Percentiles rank a stretch among this genome's conserved stretches.
Evolutionary conservation across 2,797 vertebrate genomes (phyloP).

Genomic region (Phoxinus dragarum): DNA sequence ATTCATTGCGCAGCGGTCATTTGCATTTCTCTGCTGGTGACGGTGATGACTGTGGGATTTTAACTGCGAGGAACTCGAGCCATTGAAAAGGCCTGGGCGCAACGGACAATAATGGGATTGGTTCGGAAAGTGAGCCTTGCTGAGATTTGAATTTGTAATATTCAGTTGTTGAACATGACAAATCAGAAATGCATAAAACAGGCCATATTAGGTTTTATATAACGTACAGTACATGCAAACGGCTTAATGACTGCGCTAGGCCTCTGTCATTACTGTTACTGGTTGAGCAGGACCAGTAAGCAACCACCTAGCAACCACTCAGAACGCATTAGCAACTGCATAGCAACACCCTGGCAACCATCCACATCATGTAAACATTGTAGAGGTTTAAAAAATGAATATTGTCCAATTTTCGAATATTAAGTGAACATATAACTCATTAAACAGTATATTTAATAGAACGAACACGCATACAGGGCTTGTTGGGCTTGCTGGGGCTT

Average conservation of each 20-base stretch:
- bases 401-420: background rate
- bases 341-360: background rate
- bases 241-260: background rate
- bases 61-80: conserved; percentile 52
- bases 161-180: conserved; percentile 8
- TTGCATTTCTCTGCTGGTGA: conserved; percentile 63
- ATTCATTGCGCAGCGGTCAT: conserved; percentile 62
- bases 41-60: conserved; percentile 62
- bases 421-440: background rate
- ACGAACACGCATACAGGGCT: background rate
- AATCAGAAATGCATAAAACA: conserved; percentile 16
- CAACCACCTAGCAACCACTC: background rate
- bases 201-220: background rate
- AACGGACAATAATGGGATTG: conserved; percentile 54
- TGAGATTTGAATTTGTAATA: background rate
- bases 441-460: too few species aligned
- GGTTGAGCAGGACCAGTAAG: background rate
- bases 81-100: conserved; percentile 52
- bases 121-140: conserved; percentile 24
- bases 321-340: background rate
- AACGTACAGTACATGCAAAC: background rate
- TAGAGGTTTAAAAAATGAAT: background rate
- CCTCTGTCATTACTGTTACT: too few species aligned
- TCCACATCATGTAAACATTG: background rate
- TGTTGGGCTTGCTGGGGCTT: too few species aligned